A percentile compares a stretch with the other conserved stretches of the same genome.
phyloP scores from a whole-genome alignment of 2,113 vertebrate genomes.

The Mola mola region DNA sequence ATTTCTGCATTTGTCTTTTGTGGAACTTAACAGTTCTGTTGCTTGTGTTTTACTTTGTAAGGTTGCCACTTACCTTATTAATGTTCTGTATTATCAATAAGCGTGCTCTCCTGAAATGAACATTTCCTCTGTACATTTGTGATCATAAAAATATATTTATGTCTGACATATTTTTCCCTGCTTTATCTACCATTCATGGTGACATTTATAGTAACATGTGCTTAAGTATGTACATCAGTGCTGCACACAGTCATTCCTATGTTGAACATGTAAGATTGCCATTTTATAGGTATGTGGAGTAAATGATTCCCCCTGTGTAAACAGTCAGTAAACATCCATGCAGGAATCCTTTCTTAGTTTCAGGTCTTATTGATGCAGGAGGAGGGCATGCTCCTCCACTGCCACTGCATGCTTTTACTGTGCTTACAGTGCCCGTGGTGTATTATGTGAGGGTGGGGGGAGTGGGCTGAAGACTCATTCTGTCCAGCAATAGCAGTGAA shows the following conservation, averaged over 20 bases:
- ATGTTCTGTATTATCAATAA: too few relatives aligned
- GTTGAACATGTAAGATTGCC: slow-evolving; percentile 10
- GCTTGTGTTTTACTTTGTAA: not conserved
- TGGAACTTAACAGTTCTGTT: not conserved
- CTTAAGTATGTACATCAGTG: too few relatives aligned
- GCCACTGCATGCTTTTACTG: slow-evolving; percentile 24
- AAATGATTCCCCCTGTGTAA: slow-evolving; percentile 39
- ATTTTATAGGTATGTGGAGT: slow-evolving; percentile 22
- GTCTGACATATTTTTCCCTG: too few relatives aligned
- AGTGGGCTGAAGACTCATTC: slow-evolving; percentile 14
- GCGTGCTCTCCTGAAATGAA: too few relatives aligned
- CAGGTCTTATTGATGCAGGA: slow-evolving; percentile 28
- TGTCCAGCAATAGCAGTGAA: slow-evolving; percentile 32
- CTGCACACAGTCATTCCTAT: not conserved
- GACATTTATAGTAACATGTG: too few relatives aligned
- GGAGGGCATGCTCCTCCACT: slow-evolving; percentile 1
- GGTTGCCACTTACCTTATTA: too few relatives aligned
- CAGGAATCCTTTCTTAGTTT: not conserved
- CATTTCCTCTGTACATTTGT: not conserved
- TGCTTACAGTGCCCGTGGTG: slow-evolving; percentile 10
- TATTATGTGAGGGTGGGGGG: slow-evolving; percentile 18
- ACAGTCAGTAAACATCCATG: slow-evolving; percentile 29
- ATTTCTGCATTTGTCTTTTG: not conserved
- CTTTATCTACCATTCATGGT: too few relatives aligned
- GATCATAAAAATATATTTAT: not conserved